Evolutionary conservation across 2,888 invertebrate genomes (phyloP).

Genomic region (Trichacis sp.): DNA sequence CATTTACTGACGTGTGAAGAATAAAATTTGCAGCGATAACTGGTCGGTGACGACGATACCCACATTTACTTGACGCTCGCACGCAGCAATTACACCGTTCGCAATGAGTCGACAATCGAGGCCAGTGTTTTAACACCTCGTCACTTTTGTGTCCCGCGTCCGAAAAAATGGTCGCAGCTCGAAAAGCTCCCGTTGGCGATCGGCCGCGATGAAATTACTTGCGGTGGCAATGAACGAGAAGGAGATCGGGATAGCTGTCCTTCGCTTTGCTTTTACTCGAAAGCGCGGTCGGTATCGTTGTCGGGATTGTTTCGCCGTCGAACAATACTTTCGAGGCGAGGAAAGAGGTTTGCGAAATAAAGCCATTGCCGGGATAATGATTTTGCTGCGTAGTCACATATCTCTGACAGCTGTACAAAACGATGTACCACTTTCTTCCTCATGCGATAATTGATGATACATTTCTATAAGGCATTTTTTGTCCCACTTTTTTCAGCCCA

Average conservation of each 20-base stretch:
- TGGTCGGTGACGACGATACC: too few species aligned
- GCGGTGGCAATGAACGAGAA: slow-evolving; percentile 31
- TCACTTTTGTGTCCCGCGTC: slow-evolving; percentile 50
- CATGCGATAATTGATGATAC: background rate
- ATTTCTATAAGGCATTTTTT: too few species aligned
- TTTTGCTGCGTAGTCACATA: background rate
- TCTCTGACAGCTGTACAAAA: background rate
- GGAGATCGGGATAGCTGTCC: slow-evolving; percentile 51
- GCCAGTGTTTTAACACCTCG: slow-evolving; percentile 44
- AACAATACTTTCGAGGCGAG: background rate
- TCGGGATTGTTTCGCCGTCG: too few species aligned
- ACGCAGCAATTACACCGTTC: too few species aligned
- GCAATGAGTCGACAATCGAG: too few species aligned
- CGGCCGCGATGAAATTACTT: slow-evolving; percentile 19
- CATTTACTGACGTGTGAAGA: too few species aligned
- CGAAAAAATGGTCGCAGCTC: slow-evolving; percentile 55
- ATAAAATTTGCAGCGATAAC: too few species aligned
- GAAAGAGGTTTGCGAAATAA: background rate
- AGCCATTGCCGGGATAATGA: background rate
- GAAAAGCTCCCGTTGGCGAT: too few species aligned
- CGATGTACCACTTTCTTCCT: background rate
- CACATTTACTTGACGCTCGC: too few species aligned
- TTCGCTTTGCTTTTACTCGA: slow-evolving; percentile 38
- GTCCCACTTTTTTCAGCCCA: background rate
- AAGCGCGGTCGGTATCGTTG: too few species aligned